Percentiles rank a stretch among this genome's conserved stretches.
Evolutionary conservation across 2,888 invertebrate species (phyloP).

Genomic region (Apamea crenata): DNA sequence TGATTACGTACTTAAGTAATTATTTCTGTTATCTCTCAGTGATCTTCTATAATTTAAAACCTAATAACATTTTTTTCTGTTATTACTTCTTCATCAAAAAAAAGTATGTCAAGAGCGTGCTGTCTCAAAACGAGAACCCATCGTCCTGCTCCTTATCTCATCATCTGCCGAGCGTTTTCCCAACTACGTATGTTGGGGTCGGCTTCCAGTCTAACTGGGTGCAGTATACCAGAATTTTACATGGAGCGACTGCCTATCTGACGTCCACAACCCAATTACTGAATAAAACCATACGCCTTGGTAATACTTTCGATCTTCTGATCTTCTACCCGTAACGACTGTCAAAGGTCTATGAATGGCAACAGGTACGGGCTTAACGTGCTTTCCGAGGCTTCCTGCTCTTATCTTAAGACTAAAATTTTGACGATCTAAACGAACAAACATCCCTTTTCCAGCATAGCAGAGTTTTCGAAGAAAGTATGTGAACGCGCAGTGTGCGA

Average conservation of each 20-base stretch:
- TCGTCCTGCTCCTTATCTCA: not conserved
- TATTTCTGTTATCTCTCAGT: slow-evolving; percentile 3
- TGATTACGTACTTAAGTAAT: slow-evolving; percentile 32
- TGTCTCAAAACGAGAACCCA: not conserved
- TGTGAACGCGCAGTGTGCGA: slow-evolving; percentile 10
- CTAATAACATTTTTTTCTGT: not conserved
- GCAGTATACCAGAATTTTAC: not conserved
- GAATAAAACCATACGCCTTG: not conserved
- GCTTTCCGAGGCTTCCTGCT: not conserved
- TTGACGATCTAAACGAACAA: not conserved
- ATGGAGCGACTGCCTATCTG: not conserved
- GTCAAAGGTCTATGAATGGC: not conserved
- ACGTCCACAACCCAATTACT: not conserved
- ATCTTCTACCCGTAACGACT: not conserved
- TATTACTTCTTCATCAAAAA: not conserved
- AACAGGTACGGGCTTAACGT: not conserved
- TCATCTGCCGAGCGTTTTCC: not conserved
- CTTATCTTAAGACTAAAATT: not conserved
- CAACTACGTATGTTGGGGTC: not conserved
- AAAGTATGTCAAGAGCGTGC: not conserved
- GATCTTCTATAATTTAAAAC: not conserved
- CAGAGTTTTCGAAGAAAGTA: slow-evolving; percentile 3
- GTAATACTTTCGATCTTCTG: not conserved
- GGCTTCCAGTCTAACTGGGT: not conserved
- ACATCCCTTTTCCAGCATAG: not conserved